These are phyloP conservation scores for Amphipyra berbera DNA, from an alignment of 2,888 invertebrate genomes.

Conservation along the genomic window DNA sequence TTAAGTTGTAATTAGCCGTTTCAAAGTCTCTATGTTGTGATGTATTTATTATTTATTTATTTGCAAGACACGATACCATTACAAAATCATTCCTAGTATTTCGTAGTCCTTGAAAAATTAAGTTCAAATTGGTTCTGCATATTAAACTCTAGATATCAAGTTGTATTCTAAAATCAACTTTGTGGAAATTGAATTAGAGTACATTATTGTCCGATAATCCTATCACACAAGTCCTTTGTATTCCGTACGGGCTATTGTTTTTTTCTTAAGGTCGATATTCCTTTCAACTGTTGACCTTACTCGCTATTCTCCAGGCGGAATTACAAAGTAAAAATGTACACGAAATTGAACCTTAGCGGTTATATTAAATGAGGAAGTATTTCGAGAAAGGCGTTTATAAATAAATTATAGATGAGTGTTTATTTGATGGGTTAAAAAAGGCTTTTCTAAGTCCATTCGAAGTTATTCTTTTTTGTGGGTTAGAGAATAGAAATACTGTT, in stretches of 20 bases:
- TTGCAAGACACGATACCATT: background rate
- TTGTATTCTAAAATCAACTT: constrained; percentile 26
- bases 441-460: constrained; percentile 44
- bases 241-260: constrained; percentile 64
- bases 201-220: constrained; percentile 5
- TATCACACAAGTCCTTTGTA: constrained; percentile 17
- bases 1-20: no score
- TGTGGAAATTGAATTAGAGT: constrained; percentile 13
- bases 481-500: constrained; percentile 1
- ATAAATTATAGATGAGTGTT: constrained; percentile 59
- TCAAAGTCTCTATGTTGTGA: no score
- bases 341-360: constrained; percentile 64
- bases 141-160: constrained; percentile 1
- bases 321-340: constrained; percentile 52
- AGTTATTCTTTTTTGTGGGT: constrained; percentile 35
- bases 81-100: constrained; percentile 1
- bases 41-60: no score
- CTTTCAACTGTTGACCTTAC: constrained; percentile 52
- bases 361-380: constrained; percentile 57
- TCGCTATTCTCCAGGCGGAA: constrained; percentile 46
- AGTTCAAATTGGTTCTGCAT: background rate
- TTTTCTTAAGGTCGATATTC: constrained; percentile 64
- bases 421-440: constrained; percentile 58
- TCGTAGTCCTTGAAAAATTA: background rate
- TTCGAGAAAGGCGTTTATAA: constrained; percentile 65